phyloP scores from a whole-genome alignment of 2,113 vertebrate species.

The Myiopsitta monachus region DNA sequence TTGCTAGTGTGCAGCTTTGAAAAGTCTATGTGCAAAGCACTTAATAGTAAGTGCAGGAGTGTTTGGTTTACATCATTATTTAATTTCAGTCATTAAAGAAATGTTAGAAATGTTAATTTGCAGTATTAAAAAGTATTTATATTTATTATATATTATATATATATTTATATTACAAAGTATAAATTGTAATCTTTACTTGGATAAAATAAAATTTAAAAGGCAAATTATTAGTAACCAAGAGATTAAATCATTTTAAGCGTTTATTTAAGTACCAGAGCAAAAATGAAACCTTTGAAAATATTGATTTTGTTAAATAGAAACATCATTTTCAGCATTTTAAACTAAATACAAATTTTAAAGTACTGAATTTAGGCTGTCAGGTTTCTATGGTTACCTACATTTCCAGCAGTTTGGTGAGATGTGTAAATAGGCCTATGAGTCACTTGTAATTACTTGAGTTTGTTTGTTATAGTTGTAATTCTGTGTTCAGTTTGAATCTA shows the following conservation, averaged over 20 bases:
- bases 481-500: conserved; percentile 73
- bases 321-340: conserved; percentile 67
- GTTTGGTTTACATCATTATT: conserved; percentile 47
- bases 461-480: conserved; percentile 79
- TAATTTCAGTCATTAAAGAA: conserved; percentile 57
- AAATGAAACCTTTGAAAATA: conserved; percentile 52
- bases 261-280: conserved; percentile 59
- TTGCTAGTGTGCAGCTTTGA: conserved; percentile 17
- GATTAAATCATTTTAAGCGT: conserved; percentile 44
- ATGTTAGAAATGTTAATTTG: conserved; percentile 50
- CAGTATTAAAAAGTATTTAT: conserved; percentile 13
- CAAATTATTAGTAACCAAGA: conserved; percentile 50
- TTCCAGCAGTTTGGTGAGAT: conserved; percentile 67
- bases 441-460: conserved; percentile 80
- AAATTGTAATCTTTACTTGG: conserved; percentile 26
- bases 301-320: conserved; percentile 47
- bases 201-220: conserved; percentile 38
- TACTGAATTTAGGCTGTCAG: conserved; percentile 69
- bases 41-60: conserved; percentile 38
- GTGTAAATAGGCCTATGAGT: conserved; percentile 75
- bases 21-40: conserved; percentile 33
- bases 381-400: conserved; percentile 76
- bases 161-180: conserved; percentile 39
- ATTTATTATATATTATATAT: no score
- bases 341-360: conserved; percentile 70